Evolutionary conservation across 2,888 invertebrate genomes (phyloP), one percentile per base, ranked within the genome.

Genomic region (Rosalia funebris): DNA sequence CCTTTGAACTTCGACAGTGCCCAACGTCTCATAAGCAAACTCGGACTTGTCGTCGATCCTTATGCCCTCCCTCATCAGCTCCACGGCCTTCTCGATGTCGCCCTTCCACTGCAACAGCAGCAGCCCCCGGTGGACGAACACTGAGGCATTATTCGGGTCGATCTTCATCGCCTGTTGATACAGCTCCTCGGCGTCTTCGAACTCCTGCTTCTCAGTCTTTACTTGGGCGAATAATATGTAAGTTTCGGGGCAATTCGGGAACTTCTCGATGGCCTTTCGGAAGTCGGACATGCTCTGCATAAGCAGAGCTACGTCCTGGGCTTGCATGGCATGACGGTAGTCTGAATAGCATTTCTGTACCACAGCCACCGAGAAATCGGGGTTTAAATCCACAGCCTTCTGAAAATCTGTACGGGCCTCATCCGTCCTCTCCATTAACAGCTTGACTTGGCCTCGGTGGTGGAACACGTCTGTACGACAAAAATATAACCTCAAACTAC

Each of bases 1-100:
- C 93, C 91, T 85, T 83, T 97, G 97, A 66, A 97, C 94, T 87
- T 96, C 95, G 67, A 98, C 91, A 17, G 96, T 95, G 70, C 95
- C 97, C 63, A 97, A 84, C 41, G 96, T 96, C 84, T 98, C 98
- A 81, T 93, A 96, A 5, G 95, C 97, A 84, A 96, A 91, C 82
- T 95, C 93, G 84, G 96, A 97, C 80, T 92, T 93, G 48, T 92
- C 90, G 83, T 98, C 98, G 73, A 95, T 85, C 77, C 91, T 88
- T 68, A 97, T 88, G 0, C 95, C 95, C 79, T 90, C 87, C 65
- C 89, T 88, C 74, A 97, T 91, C 60, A 91, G 83, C 67, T 88
- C 84, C 0, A 93, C 86, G 15, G 95, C 92, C 75, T 89, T 89
- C 9, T 91, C 89, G 62, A 93, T 87, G 75, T 95, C 91, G 58